These are phyloP conservation scores for Diadegma fenestrale DNA, from an alignment of 2,888 invertebrate species.

Conservation along the genomic window DNA sequence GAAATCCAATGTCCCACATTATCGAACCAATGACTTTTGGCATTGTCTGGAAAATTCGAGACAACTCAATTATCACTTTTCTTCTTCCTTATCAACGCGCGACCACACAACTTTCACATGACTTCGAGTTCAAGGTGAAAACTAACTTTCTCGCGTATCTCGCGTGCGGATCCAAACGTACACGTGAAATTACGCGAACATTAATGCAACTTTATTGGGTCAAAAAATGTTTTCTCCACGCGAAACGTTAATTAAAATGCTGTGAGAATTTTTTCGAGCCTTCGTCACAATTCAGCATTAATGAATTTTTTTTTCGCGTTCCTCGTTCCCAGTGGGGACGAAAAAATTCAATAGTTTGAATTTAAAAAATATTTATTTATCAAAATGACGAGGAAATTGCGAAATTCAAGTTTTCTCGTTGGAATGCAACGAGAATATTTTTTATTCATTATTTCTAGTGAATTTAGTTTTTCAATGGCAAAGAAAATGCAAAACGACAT, in stretches of 20 bases:
- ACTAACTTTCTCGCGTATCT: not conserved
- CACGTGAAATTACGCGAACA: not conserved
- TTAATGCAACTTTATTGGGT: not conserved
- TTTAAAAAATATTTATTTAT: no score
- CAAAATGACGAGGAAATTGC: no score
- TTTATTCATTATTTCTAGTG: no score
- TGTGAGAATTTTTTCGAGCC: no score
- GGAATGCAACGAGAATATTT: no score
- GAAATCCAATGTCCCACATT: constrained; percentile 87
- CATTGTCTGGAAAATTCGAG: constrained; percentile 82
- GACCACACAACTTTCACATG: not conserved
- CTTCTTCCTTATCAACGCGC: not conserved
- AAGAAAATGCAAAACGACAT: no score
- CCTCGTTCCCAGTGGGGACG: no score
- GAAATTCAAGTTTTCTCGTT: not conserved
- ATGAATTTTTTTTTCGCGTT: no score
- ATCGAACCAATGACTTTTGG: constrained; percentile 86
- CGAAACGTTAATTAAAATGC: not conserved
- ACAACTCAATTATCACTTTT: constrained; percentile 24
- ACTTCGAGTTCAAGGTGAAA: constrained; percentile 8
- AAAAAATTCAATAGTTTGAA: no score
- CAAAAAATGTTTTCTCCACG: not conserved
- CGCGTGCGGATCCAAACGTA: not conserved
- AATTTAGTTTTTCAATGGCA: not conserved
- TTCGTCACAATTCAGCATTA: no score